Evolutionary conservation across 2,797 vertebrate genomes (phyloP).

Genomic region (Petrocephalus schoutedeni): DNA sequence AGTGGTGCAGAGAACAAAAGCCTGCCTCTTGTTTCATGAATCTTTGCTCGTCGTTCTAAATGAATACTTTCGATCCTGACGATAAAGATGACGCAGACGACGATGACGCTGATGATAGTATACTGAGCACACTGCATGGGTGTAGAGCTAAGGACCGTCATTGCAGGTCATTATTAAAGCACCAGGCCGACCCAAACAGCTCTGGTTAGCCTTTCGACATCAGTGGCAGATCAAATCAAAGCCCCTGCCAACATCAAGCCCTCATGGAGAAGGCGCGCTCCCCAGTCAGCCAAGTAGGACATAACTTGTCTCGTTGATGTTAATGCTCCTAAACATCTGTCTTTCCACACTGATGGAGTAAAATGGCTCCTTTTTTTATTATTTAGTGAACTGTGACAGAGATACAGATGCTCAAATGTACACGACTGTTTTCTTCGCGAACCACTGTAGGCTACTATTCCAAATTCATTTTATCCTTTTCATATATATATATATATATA

Average conservation of each 20-base stretch:
- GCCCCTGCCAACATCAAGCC: background rate
- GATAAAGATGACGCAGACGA: background rate
- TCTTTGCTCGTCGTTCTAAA: background rate
- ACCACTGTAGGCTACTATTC: background rate
- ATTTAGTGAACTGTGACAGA: slow-evolving; percentile 2
- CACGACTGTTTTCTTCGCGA: background rate
- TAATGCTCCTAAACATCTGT: slow-evolving; percentile 5
- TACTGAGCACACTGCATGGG: background rate
- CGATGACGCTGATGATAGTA: background rate
- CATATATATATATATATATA: background rate
- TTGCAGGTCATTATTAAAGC: background rate
- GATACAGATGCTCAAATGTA: background rate
- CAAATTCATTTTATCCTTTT: background rate
- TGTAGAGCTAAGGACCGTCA: background rate
- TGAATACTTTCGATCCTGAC: background rate
- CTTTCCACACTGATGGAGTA: slow-evolving; percentile 7
- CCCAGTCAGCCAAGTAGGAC: background rate
- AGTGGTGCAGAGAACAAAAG: background rate
- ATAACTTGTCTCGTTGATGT: slow-evolving; percentile 8
- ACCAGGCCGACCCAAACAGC: background rate
- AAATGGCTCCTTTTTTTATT: slow-evolving; percentile 8
- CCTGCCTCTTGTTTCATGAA: background rate
- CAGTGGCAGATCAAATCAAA: background rate
- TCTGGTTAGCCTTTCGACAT: slow-evolving; percentile 8
- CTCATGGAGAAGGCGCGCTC: background rate